Evolutionary conservation across 1,140 invertebrate species (phyloP), one percentile per base, ranked within the genome.

Genomic region (Bombus terrestris): DNA sequence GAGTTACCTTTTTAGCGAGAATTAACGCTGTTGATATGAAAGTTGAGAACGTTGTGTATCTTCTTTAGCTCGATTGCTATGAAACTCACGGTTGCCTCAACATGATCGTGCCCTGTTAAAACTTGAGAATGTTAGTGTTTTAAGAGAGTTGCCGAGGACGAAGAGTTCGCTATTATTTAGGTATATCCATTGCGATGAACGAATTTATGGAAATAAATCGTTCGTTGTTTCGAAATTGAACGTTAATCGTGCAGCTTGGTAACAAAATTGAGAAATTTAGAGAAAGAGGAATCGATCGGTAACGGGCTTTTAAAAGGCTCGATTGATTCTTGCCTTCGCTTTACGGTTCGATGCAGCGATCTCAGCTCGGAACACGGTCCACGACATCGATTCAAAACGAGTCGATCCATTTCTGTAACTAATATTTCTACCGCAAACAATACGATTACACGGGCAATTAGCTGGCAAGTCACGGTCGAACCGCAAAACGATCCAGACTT

Each of bases 401-500:
- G 5, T 41, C 32, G 18, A 10, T 22, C 66, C 66, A 6, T 68
- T 37, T 68, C 28, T 41, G 28, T 9, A 62, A 73, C 32, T 81
- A 47, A 66, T 75, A 37, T 35, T 66, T 75, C 28, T 25, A 75
- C 71, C 69, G n/a, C 32, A 75, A 64, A 76, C 72, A 25, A 68
- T 68, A 68, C 66, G 41, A 64, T 77, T 83, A 57, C 72, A 83
- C 73, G 81, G 32, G 22, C 43, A 64, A 68, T 77, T 83, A 81
- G 78, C 39, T 32, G 35, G 35, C 12, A 13, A 32, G 47, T 22
- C n/a, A 18, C 12, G 53, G 53, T 39, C 47, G 32, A 28, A 37
- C 35, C 74, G 47, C 32, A n/a, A 28, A 59, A 76, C 53, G 47
- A 32, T 22, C 3, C 22, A 1, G 37, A 28, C 68, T 12, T 18